phyloP scores from a whole-genome alignment of 2,113 vertebrate species.

The Alouatta palliata region DNA sequence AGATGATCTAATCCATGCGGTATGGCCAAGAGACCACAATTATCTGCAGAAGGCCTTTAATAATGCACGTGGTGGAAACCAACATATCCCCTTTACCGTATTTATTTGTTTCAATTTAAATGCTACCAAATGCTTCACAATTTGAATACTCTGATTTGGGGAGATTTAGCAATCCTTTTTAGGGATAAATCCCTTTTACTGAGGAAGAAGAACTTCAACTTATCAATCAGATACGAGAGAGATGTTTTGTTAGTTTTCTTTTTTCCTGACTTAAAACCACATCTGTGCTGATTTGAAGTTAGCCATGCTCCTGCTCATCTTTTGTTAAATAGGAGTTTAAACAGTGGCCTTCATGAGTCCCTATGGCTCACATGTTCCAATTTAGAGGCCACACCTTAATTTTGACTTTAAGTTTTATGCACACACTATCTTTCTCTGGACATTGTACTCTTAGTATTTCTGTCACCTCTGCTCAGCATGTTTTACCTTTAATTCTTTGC shows the following conservation, averaged over 20 bases:
- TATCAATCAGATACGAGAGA: neutral
- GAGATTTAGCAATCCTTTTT: neutral
- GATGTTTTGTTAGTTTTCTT: neutral
- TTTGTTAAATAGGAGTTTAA: neutral
- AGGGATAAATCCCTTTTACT: neutral
- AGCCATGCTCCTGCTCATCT: neutral
- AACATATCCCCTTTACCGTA: neutral
- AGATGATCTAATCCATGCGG: neutral
- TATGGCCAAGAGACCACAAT: neutral
- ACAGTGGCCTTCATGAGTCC: neutral
- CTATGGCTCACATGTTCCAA: neutral
- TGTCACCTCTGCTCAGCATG: neutral
- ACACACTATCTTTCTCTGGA: neutral
- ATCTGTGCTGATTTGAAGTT: neutral
- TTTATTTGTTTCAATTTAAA: conserved; percentile 30
- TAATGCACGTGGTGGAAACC: neutral
- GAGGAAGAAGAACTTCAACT: neutral
- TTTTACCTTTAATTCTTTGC: neutral
- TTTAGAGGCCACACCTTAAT: neutral
- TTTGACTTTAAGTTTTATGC: neutral
- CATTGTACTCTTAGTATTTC: neutral
- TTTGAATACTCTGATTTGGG: neutral
- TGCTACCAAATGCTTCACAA: neutral
- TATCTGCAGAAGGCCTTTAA: neutral
- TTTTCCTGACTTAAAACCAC: neutral